Percentiles rank a stretch among this genome's conserved stretches.
Conservation (phyloP, 2,113 vertebrate genomes). For the Micronisus gabar region DNA sequence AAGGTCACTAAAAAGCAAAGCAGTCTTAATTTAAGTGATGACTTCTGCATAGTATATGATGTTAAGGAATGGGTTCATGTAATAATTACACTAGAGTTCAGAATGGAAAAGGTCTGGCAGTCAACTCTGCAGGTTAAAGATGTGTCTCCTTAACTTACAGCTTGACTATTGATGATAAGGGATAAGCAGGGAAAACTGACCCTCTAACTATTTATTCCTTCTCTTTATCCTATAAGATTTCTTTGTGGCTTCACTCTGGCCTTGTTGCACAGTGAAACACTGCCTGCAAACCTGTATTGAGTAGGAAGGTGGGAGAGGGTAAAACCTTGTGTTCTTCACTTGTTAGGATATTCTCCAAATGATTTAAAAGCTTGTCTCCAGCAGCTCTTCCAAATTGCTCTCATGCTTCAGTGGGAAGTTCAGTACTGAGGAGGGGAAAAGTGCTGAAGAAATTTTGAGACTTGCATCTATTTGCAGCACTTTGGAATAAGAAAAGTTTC, state of each 20-base stretch:
- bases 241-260: neutral
- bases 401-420: neutral
- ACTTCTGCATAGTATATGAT: neutral
- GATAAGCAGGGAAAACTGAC: neutral
- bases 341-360: neutral
- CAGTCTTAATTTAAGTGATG: neutral
- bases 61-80: neutral
- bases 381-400: neutral
- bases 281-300: neutral
- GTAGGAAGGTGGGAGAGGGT: neutral
- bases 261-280: neutral
- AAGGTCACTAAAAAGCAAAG: neutral
- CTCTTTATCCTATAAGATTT: neutral
- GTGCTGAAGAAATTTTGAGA: neutral
- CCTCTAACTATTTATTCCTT: conserved; percentile 38
- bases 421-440: neutral
- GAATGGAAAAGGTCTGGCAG: neutral
- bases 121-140: neutral
- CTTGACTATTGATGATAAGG: neutral
- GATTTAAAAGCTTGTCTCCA: neutral
- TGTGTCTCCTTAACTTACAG: conserved; percentile 24
- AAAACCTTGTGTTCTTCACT: neutral
- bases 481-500: neutral
- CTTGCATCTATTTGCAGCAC: neutral
- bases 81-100: neutral